Evolutionary conservation across 2,797 vertebrate species (phyloP).

Genomic region (Pangasius larnaudii): DNA sequence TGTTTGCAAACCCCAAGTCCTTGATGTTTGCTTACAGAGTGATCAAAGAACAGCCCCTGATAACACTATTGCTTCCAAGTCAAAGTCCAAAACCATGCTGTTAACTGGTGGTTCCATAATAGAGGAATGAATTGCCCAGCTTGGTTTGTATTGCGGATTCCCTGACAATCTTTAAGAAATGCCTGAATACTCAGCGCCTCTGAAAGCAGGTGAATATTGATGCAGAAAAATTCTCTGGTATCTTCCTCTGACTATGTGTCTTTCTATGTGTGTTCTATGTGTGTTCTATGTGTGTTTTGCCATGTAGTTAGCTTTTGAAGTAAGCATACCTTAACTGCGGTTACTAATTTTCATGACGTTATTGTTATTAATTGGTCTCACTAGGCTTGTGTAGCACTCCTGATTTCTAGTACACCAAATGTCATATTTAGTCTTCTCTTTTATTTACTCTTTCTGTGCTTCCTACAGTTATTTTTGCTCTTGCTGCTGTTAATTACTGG

Average conservation of each 20-base stretch:
- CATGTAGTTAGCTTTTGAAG: neutral
- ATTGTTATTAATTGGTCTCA: neutral
- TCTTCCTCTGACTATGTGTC: neutral
- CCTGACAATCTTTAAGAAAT: neutral
- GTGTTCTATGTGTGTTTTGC: neutral
- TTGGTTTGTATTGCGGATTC: neutral
- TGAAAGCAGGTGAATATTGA: neutral
- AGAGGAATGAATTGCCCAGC: neutral
- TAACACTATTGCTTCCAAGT: neutral
- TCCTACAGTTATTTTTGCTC: neutral
- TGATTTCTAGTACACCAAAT: neutral
- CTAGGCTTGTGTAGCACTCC: neutral
- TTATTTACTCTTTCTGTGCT: neutral
- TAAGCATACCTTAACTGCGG: neutral
- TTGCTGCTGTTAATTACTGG: neutral
- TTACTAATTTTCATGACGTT: neutral
- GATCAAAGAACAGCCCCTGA: neutral
- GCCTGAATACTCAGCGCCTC: neutral
- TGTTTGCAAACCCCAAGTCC: neutral
- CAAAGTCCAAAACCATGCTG: neutral
- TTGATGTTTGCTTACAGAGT: neutral
- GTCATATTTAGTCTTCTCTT: neutral
- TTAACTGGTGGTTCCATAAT: slow-evolving; percentile 9
- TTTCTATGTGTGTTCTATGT: neutral
- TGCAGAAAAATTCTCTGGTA: neutral